Evolutionary conservation across 2,888 invertebrate species (phyloP), one percentile per base, ranked within the genome.

Genomic region (Hermaeophaga mercurialis): DNA sequence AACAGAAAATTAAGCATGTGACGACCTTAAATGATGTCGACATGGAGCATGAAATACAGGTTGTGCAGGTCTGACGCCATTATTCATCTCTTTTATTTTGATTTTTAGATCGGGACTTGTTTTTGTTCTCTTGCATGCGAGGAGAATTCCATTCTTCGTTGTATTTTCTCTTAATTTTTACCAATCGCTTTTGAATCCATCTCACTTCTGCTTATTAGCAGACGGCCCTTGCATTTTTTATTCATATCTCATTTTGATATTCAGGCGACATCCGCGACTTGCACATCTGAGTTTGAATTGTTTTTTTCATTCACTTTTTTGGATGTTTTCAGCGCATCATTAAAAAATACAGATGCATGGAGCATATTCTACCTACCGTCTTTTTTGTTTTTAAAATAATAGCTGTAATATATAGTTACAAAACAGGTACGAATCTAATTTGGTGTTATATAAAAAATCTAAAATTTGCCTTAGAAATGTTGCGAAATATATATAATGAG

Each of bases 11-110:
- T 71, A 72, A 74, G 72, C 70, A 70, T 72, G 74, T 75, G 75
- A 76, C 73, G 75, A 73, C 68, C 73, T 72, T 74, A 75, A 77
- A 77, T 77, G 76, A 77, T 76, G 76, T 74, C 73, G 76, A 76
- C 75, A 75, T 73, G 69, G 62, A 68, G 73, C 75, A 75, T 76
- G 74, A 76, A 77, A 77, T 78, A 78, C 78, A 76, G 77, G 78
- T 78, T 73, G 72, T 71, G 73, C 78, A 70, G 72, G 77, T 78
- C 73, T 70, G 75, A 74, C 76, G 77, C 76, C 77, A 77, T 78
- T 76, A 77, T 69, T 78, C 77, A 78, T 78, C 75, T 75, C 76
- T 75, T 77, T 78, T 78, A 76, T 75, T 77, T 78, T 74, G 75
- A 74, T 77, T 77, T 77, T 71, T 69, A 70, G 70, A 72, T 72